phyloP scores from a whole-genome alignment of 2,888 invertebrate species.

The Hipparchia sbordonii region DNA sequence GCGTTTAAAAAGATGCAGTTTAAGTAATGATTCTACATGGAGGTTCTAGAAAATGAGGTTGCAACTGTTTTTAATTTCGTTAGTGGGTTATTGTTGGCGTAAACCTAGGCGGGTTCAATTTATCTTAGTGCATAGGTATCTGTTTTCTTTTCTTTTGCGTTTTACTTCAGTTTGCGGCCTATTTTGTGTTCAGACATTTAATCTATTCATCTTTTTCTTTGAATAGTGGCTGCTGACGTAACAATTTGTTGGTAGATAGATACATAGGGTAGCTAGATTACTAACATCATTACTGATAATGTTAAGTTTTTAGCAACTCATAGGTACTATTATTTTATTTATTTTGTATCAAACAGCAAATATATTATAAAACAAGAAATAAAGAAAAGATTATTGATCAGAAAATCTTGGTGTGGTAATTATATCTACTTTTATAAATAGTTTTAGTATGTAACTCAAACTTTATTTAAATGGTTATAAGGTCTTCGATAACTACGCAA shows the following conservation, averaged over 20 bases:
- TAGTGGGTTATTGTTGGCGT: conserved; percentile 57
- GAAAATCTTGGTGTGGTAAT: too few species aligned
- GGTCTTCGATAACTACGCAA: too few species aligned
- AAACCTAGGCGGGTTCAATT: conserved; percentile 44
- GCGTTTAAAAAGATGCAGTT: conserved; percentile 75
- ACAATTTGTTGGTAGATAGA: not conserved
- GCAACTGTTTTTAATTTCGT: conserved; percentile 60
- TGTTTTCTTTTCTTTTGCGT: conserved; percentile 41
- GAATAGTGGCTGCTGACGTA: conserved; percentile 12
- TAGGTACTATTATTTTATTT: too few species aligned
- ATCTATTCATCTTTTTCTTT: conserved; percentile 33
- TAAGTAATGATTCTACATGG: conserved; percentile 76
- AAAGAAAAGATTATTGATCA: too few species aligned
- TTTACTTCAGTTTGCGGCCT: conserved; percentile 40
- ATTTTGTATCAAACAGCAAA: too few species aligned
- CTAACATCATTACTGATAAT: too few species aligned
- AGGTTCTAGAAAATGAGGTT: conserved; percentile 50
- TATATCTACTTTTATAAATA: too few species aligned
- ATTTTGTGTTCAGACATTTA: conserved; percentile 39
- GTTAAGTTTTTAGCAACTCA: too few species aligned
- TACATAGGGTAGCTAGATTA: not conserved
- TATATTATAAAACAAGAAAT: too few species aligned
- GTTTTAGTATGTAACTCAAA: too few species aligned
- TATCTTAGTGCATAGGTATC: conserved; percentile 45
- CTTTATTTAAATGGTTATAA: too few species aligned